phyloP scores from a whole-genome alignment of 2,113 vertebrate genomes.

The Eidolon helvum region DNA sequence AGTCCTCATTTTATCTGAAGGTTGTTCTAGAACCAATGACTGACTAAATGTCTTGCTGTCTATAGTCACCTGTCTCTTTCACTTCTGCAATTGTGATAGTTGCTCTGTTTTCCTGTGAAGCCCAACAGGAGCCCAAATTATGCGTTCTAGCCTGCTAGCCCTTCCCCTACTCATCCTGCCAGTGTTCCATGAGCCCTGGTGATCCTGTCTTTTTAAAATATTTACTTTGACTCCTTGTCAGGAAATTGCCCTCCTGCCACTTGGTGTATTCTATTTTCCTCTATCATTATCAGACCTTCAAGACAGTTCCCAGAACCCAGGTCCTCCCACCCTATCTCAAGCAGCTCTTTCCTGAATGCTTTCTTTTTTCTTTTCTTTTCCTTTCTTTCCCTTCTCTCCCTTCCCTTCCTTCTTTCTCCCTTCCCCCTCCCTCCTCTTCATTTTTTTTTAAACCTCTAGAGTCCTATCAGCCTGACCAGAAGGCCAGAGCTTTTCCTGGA shows the following conservation, averaged over 20 bases:
- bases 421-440: background rate
- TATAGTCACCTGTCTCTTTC: background rate
- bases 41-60: background rate
- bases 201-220: background rate
- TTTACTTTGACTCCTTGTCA: background rate
- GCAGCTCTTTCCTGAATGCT: background rate
- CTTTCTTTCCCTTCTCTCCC: background rate
- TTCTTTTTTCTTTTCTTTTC: accelerated
- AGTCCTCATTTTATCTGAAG: background rate
- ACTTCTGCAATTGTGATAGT: background rate
- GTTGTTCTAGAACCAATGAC: background rate
- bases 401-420: no score
- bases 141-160: background rate
- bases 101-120: background rate
- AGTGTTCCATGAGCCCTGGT: background rate
- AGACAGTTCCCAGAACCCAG: background rate
- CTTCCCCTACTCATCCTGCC: background rate
- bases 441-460: background rate
- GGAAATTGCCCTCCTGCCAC: background rate
- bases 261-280: background rate
- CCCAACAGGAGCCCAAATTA: accelerated
- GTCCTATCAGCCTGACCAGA: background rate
- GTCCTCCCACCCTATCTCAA: background rate
- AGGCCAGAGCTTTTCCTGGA: background rate
- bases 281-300: background rate